phyloP scores from a whole-genome alignment of 2,888 invertebrate genomes.

The Augiades crinisus region DNA sequence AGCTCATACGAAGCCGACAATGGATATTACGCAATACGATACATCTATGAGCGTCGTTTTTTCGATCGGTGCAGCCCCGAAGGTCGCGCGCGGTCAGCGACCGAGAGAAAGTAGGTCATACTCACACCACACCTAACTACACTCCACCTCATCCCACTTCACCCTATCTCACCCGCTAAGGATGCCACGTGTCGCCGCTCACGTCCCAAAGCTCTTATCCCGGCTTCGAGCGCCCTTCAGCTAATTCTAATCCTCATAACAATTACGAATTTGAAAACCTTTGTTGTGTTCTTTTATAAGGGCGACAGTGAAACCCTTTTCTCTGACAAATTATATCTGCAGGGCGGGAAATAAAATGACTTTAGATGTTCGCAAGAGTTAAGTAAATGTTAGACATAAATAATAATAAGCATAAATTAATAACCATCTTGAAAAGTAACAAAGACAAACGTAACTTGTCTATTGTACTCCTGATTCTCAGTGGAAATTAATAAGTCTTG shows the following conservation, averaged over 20 bases:
- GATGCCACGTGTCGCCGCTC: constrained; percentile 51
- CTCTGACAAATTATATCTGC: neutral
- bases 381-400: too few species aligned
- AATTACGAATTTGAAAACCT: neutral
- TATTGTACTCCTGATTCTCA: too few species aligned
- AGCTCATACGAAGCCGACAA: constrained; percentile 44
- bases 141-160: constrained; percentile 31
- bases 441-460: too few species aligned
- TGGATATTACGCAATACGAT: constrained; percentile 55
- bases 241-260: constrained; percentile 9
- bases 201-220: constrained; percentile 4
- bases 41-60: constrained; percentile 55
- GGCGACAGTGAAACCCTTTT: neutral
- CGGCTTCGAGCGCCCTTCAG: constrained; percentile 15
- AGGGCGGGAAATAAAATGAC: neutral
- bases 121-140: constrained; percentile 44
- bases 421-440: too few species aligned
- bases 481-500: too few species aligned
- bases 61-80: constrained; percentile 68
- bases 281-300: neutral
- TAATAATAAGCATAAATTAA: too few species aligned
- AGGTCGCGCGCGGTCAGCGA: constrained; percentile 76
- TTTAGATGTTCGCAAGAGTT: too few species aligned
- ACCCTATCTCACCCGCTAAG: constrained; percentile 33
- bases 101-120: constrained; percentile 68